Evolutionary conservation across 2,888 invertebrate species (phyloP).

Genomic region (Cheilosia vernalis): DNA sequence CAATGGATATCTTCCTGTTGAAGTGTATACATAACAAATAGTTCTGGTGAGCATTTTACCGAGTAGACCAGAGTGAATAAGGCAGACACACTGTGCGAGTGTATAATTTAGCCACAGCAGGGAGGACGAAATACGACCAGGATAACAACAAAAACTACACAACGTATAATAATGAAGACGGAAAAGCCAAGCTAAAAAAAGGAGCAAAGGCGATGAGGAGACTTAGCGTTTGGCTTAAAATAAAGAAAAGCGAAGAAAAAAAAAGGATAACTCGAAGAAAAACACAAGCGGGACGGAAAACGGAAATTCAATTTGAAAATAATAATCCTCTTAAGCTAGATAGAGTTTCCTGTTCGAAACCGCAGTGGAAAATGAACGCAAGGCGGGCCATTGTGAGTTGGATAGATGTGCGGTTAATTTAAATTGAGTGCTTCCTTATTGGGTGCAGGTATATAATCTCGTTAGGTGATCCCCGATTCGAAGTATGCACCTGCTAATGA

Average conservation of each 20-base stretch:
- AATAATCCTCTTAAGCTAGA: slow-evolving; percentile 66
- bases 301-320: slow-evolving; percentile 70
- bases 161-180: slow-evolving; percentile 66
- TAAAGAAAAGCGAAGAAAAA: slow-evolving; percentile 10
- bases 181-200: slow-evolving; percentile 60
- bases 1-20: slow-evolving; percentile 72
- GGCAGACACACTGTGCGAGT: slow-evolving; percentile 24
- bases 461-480: background rate
- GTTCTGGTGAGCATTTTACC: slow-evolving; percentile 48
- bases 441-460: background rate
- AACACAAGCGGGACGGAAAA: slow-evolving; percentile 42
- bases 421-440: slow-evolving; percentile 25
- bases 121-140: slow-evolving; percentile 8
- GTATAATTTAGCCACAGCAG: slow-evolving; percentile 66
- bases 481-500: background rate
- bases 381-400: slow-evolving; percentile 13
- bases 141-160: slow-evolving; percentile 27
- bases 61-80: background rate
- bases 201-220: slow-evolving; percentile 56
- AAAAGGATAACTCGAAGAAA: background rate
- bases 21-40: slow-evolving; percentile 73
- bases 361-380: background rate
- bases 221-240: slow-evolving; percentile 29
- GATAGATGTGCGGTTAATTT: slow-evolving; percentile 18
- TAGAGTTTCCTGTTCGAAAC: slow-evolving; percentile 36